A percentile compares a stretch with the other conserved stretches of the same genome.
phyloP scores from a whole-genome alignment of 1,140 invertebrate genomes.

The Drosophila azteca region DNA sequence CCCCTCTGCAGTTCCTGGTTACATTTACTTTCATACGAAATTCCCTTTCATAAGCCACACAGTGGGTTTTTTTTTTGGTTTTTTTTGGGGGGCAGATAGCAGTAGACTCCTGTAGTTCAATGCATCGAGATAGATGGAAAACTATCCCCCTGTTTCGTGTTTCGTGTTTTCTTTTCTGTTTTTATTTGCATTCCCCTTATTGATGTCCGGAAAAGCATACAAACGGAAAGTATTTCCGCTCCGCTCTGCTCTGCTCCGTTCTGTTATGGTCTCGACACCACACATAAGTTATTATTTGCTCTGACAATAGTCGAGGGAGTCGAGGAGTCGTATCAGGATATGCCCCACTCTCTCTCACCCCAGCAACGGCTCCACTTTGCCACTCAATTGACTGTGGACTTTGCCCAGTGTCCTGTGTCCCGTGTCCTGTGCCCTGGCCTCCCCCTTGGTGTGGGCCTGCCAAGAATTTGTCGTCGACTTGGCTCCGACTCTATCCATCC shows the following conservation, averaged over 20 bases:
- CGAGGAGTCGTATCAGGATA: slow-evolving; percentile 33
- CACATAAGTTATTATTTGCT: slow-evolving; percentile 78
- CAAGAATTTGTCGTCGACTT: slow-evolving; percentile 46
- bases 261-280: slow-evolving; percentile 59
- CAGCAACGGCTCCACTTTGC: slow-evolving; percentile 70
- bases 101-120: too few species aligned
- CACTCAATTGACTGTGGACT: slow-evolving; percentile 65
- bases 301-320: slow-evolving; percentile 53
- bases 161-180: too few species aligned
- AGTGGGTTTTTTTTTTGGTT: slow-evolving; percentile 11
- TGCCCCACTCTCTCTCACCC: slow-evolving; percentile 5
- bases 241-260: slow-evolving; percentile 26
- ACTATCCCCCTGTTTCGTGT: slow-evolving; percentile 9
- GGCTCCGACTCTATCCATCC: slow-evolving; percentile 22
- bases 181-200: slow-evolving; percentile 37
- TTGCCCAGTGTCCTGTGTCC: neutral
- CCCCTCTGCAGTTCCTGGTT: slow-evolving; percentile 36
- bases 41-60: slow-evolving; percentile 64
- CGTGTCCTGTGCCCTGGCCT: neutral
- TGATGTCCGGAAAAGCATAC: slow-evolving; percentile 50
- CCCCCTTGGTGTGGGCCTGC: slow-evolving; percentile 31
- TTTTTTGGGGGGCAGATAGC: neutral
- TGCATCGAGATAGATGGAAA: slow-evolving; percentile 11
- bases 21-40: slow-evolving; percentile 65
- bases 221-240: slow-evolving; percentile 61